Percentiles rank a stretch among this genome's conserved stretches.
These are phyloP conservation scores for Bubo scandiacus DNA, from an alignment of 2,113 vertebrate genomes.

Conservation along the genomic window DNA sequence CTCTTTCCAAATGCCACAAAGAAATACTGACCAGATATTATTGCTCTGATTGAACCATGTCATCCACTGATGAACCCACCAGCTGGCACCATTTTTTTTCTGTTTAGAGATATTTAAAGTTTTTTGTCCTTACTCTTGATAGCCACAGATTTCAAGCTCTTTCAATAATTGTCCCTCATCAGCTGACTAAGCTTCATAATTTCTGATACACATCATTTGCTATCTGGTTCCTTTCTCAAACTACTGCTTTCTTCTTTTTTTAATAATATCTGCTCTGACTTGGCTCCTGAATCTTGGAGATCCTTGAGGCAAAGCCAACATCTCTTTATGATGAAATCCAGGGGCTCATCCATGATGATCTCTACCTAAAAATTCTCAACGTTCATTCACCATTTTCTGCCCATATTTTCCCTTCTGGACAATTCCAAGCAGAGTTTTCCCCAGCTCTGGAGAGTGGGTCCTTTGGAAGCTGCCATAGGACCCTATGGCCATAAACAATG, in stretches of 20 bases:
- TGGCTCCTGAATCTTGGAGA: background rate
- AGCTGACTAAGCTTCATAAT: background rate
- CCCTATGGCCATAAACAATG: accelerated
- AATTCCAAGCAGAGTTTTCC: background rate
- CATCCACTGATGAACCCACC: background rate
- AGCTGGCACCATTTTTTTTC: background rate
- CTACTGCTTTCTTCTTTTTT: background rate
- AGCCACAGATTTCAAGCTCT: background rate
- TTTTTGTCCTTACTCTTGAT: background rate
- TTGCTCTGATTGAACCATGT: background rate
- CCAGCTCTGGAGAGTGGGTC: background rate
- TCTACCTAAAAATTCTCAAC: background rate
- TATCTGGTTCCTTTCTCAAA: background rate
- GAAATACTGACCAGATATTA: background rate
- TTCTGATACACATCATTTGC: background rate
- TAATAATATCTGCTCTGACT: background rate
- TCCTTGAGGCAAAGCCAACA: background rate
- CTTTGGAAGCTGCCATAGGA: background rate
- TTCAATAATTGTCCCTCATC: background rate
- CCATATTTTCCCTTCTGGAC: background rate
- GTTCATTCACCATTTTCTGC: background rate
- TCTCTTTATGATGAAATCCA: background rate
- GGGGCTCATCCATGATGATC: accelerated
- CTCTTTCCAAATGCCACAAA: background rate
- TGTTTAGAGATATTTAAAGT: background rate